Base-by-base conservation (phyloP, 2,113 vertebrate genomes). In the Lynx canadensis region DNA sequence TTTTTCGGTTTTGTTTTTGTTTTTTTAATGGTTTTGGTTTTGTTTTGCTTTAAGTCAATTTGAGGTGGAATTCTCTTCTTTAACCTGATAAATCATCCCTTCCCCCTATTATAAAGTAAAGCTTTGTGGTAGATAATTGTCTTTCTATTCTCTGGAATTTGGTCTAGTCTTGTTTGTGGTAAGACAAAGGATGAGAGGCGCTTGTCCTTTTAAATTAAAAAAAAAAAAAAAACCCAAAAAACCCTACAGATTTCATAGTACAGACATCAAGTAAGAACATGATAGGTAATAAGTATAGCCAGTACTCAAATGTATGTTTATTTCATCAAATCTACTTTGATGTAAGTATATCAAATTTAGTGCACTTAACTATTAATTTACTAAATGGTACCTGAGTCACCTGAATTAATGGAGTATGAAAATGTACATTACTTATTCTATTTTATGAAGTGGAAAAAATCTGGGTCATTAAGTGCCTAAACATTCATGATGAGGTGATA, bases 401-500 rank as follows among this genome's bases (percentile, higher is more conserved):
- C 23, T 96, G 69, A 95, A 92, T 92, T 97, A 97, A 97, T 96
- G 74, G 41, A 92, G 68, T 95, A 96, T 73, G 29, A 79, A 97
- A 90, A 87, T 80, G 9, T 92, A 31, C 31, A 92, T 94, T 96
- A 97, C 60, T 96, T 86, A 84, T 88, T 33, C 23, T 94, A 79
- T 89, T 55, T 96, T 95, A 96, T 93, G 83, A 87, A 86, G 83
- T 92, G 45, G 82, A 97, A 86, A 95, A 7, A 91, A 69, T 91
- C 76, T 95, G 79, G 69, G 4, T 96, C 93, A 96, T 96, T 96
- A 95, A 97, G 63, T 95, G 50, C n/a, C 79, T 96, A 97, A 95
- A 95, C 11, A 93, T 38, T 95, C 76, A 60, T 96, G 69, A 95
- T 96, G 36, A 23, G 10, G 10, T 94, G 41, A 90, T 84, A 88